These are phyloP conservation scores for Pygmarrhopalites habei DNA, from an alignment of 1,140 invertebrate genomes.

Conservation along the genomic window DNA sequence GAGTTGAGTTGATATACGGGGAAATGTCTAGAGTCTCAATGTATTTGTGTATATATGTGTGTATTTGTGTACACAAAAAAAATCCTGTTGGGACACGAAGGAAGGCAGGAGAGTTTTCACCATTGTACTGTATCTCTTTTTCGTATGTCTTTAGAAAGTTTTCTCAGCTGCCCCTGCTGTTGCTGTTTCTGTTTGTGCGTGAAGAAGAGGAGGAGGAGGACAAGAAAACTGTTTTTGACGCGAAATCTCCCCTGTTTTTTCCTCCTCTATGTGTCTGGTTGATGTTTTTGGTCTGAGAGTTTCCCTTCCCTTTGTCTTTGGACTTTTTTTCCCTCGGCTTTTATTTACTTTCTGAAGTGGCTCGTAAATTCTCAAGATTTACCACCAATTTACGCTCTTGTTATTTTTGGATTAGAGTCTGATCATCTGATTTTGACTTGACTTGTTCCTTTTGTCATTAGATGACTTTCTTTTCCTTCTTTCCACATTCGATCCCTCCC, in stretches of 20 bases:
- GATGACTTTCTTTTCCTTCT: neutral
- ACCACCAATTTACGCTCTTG: constrained; percentile 6
- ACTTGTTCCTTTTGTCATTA: constrained; percentile 2
- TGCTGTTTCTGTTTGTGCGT: neutral
- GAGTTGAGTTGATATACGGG: too few relatives aligned
- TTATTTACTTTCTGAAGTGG: constrained; percentile 6
- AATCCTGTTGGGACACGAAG: too few relatives aligned
- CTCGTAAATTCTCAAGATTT: constrained; percentile 7
- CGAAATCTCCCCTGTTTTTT: neutral
- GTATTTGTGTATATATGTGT: too few relatives aligned
- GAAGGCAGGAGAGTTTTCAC: too few relatives aligned
- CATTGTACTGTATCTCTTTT: too few relatives aligned
- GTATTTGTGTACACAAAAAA: too few relatives aligned
- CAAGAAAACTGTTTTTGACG: constrained; percentile 1
- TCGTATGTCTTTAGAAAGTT: too few relatives aligned
- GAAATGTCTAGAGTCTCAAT: too few relatives aligned
- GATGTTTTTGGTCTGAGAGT: too few relatives aligned
- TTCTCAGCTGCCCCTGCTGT: neutral
- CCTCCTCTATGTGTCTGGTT: neutral
- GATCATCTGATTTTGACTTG: constrained; percentile 7
- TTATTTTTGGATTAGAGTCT: constrained; percentile 7
- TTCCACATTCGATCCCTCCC: too few relatives aligned
- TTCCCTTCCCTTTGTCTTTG: neutral
- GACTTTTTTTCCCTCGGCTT: neutral
- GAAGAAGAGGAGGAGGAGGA: neutral